Base-by-base conservation (phyloP, 2,888 invertebrate species). In the Bursaphelenchus okinawaensis region DNA sequence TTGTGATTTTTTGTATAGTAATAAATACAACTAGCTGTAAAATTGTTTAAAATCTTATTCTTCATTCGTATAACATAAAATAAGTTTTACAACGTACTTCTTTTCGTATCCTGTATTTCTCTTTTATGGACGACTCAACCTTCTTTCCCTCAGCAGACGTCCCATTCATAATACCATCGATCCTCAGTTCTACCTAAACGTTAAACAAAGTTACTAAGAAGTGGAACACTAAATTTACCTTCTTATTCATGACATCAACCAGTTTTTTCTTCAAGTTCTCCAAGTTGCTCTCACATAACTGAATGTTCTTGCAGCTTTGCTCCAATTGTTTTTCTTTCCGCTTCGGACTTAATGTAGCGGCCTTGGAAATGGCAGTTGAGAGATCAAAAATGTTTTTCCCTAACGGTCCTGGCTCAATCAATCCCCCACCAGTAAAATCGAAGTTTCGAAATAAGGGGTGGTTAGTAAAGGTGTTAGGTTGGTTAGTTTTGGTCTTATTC, bases 161-260 rank as follows among this genome's bases (percentile, higher is more conserved):
- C 52, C 52, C 60, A 4, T 59, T 23, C 19, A 59, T 22, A n/a
- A 59, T 16, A 2, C 60, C 60, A 4, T 20, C 51, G 4, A 40
- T 31, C 52, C 60, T 31, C 19, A 51, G 23, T 12, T 19, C 22
- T 16, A 59, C 40, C 60, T 59, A 29, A 59, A 59, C 20, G 28
- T 24, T 12, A 26, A 9, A 56, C 19, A 26, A n/a, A 19, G 12
- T 50, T 55, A 59, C 16, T 12, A 23, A 51, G 12, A 27, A 59
- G 50, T 4, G 8, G 9, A 16, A 4, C 20, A n/a, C 16, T 4
- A 12, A 24, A 54, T 19, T 50, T 50, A 59, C 60, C 52, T 26
- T 59, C 24, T 59, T 31, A 12, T 55, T 20, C 40, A 59, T 16
- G 12, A 27, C 51, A 9, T 31, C 51, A 20, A 23, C 9, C 22